phyloP scores from a whole-genome alignment of 2,888 invertebrate species.

The Eupeodes luniger region DNA sequence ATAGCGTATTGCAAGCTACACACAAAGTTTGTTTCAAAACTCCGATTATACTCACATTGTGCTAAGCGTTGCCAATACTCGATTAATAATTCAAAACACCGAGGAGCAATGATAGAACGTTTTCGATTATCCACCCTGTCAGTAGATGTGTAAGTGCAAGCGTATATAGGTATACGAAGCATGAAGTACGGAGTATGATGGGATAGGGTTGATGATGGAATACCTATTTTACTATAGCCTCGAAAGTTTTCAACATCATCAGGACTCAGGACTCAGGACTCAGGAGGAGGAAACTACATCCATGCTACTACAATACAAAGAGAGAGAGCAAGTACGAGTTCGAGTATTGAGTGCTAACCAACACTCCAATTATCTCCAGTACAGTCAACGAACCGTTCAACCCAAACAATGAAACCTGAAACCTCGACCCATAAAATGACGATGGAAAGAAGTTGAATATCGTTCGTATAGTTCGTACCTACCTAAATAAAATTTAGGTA shows the following conservation, averaged over 20 bases:
- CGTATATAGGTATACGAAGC: neutral
- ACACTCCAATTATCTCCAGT: slow-evolving; percentile 71
- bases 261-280: too few relatives aligned
- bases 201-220: slow-evolving; percentile 15
- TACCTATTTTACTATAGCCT: slow-evolving; percentile 21
- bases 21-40: slow-evolving; percentile 23
- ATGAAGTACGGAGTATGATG: neutral
- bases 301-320: neutral
- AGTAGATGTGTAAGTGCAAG: slow-evolving; percentile 1
- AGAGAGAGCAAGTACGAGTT: neutral
- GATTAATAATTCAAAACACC: slow-evolving; percentile 61
- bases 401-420: slow-evolving; percentile 75
- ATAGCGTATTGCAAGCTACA: neutral
- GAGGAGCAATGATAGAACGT: slow-evolving; percentile 31
- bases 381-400: slow-evolving; percentile 74
- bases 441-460: slow-evolving; percentile 19
- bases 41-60: slow-evolving; percentile 42
- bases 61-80: slow-evolving; percentile 59
- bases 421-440: slow-evolving; percentile 73
- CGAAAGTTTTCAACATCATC: slow-evolving; percentile 49
- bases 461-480: neutral
- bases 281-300: slow-evolving; percentile 16
- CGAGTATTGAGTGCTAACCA: slow-evolving; percentile 56
- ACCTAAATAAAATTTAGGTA: neutral
- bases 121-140: slow-evolving; percentile 39